Percentiles rank a stretch among this genome's conserved stretches.
Conservation (phyloP, 2,888 invertebrate species). For the Temnothorax ravouxi region DNA sequence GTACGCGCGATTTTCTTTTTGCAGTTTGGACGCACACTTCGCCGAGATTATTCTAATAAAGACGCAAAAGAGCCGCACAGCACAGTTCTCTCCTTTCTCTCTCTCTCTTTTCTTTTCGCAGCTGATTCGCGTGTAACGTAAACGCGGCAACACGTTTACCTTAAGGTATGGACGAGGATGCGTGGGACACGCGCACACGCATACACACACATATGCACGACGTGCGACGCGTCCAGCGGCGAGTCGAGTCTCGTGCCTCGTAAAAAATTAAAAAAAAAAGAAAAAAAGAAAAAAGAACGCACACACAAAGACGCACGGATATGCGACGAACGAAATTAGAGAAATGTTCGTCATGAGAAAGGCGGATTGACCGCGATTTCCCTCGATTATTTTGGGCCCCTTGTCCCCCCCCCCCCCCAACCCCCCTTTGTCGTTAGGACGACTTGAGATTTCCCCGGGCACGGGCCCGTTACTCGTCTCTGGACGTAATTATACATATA, state of each 20-base stretch:
- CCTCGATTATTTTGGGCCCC: slow-evolving; percentile 8
- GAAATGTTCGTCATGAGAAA: slow-evolving; percentile 23
- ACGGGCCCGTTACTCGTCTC: slow-evolving; percentile 17
- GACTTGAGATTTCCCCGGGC: background rate
- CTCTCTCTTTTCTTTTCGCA: background rate
- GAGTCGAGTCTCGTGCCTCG: slow-evolving; percentile 26
- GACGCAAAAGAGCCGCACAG: slow-evolving; percentile 12
- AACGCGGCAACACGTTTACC: slow-evolving; percentile 15
- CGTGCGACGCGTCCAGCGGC: slow-evolving; percentile 38
- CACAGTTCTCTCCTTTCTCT: slow-evolving; percentile 23
- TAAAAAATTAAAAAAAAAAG: background rate
- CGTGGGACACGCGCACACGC: background rate
- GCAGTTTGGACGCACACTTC: background rate
- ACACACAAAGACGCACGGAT: background rate
- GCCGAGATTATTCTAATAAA: slow-evolving; percentile 31
- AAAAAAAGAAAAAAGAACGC: background rate
- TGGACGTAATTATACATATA: slow-evolving; percentile 38
- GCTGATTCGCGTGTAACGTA: slow-evolving; percentile 14
- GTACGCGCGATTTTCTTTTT: slow-evolving; percentile 10
- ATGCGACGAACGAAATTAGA: background rate
- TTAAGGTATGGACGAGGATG: slow-evolving; percentile 13
- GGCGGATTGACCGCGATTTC: background rate
- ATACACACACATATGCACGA: background rate
- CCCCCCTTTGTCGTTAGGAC: background rate
- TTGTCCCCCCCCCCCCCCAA: background rate